These are phyloP conservation scores for Calliopum simillimum DNA, from an alignment of 2,888 invertebrate genomes.

Conservation along the genomic window DNA sequence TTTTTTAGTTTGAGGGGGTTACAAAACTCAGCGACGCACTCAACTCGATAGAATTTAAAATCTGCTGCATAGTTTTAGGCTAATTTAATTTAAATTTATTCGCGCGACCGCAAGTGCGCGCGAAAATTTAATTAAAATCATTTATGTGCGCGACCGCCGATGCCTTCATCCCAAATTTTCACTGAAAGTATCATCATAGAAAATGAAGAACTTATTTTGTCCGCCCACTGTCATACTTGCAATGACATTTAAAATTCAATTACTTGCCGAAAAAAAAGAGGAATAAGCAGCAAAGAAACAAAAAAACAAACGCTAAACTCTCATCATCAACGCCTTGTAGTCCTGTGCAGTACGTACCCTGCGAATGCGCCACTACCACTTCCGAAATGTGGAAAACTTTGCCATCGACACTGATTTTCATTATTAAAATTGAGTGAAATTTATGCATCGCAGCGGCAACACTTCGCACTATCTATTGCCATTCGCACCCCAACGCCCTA, in stretches of 20 bases:
- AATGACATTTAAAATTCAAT: conserved; percentile 33
- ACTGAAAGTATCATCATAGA: neutral
- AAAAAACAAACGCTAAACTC: neutral
- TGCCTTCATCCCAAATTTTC: neutral
- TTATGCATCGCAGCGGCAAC: conserved; percentile 21
- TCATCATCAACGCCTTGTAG: neutral
- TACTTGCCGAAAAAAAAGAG: conserved; percentile 17
- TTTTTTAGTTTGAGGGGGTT: neutral
- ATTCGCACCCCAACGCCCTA: neutral
- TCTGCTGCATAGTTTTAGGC: conserved; percentile 27
- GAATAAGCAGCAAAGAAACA: neutral
- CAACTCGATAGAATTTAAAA: neutral
- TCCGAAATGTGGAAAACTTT: conserved; percentile 10
- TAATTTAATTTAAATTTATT: conserved; percentile 37
- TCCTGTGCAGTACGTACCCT: neutral
- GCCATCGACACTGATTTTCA: conserved; percentile 31
- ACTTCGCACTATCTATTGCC: neutral
- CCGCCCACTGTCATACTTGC: too few relatives aligned
- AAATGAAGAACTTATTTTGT: neutral
- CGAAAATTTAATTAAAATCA: conserved; percentile 36
- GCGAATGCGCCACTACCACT: neutral
- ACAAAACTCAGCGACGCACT: neutral
- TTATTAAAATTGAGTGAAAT: conserved; percentile 34
- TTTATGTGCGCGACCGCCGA: neutral
- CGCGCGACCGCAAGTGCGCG: conserved; percentile 23